Evolutionary conservation across 2,797 vertebrate species (phyloP), one percentile per base, ranked within the genome.

Genomic region (Squalus acanthias): DNA sequence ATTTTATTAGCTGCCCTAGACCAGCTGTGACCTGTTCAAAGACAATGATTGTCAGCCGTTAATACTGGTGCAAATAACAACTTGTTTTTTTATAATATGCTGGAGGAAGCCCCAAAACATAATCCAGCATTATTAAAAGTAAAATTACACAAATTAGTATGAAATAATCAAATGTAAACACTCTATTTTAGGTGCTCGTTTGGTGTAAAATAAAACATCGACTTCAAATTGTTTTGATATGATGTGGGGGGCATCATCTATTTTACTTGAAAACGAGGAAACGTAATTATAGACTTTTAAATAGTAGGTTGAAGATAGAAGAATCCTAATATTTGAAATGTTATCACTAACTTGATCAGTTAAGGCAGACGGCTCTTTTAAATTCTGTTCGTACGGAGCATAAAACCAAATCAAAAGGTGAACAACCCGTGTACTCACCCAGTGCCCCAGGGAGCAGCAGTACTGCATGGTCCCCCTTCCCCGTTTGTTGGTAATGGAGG

Each of bases 371-470:
- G 12, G 24, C 6, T 91, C 24, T 60, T 1, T 63, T 91, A 63
- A 85, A 50, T 85, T 85, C 15, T 33, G 26, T 63, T 91, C 57
- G 20, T 60, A 29, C 46, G 9, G 6, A 57, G 53, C 8, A 57
- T 57, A 89, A 60, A 89, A 63, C 20, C 88, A 63, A 91, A 63
- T 57, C 57, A 91, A 63, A 63, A 63, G 60, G 24, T 91, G 60
- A 91, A 0, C 10, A 91, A 12, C 13, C 26, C 33, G 29, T 33
- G 33, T 63, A 91, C 88, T 5, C 96, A 99, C 99, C 99, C 97
- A 99, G 96, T 97, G 99, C 99, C 76, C 99, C 99, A 0, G 99
- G 99, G 96, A 99, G 97, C 95, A 99, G 97, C 96, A 99, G 97
- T 96, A 99, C 97, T 0, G 97, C 97, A 39, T 99, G 99, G 13